Evolutionary conservation across 53 echinoderm and acorn worm species (phyloP).

Genomic region (Echinarachnius parma): DNA sequence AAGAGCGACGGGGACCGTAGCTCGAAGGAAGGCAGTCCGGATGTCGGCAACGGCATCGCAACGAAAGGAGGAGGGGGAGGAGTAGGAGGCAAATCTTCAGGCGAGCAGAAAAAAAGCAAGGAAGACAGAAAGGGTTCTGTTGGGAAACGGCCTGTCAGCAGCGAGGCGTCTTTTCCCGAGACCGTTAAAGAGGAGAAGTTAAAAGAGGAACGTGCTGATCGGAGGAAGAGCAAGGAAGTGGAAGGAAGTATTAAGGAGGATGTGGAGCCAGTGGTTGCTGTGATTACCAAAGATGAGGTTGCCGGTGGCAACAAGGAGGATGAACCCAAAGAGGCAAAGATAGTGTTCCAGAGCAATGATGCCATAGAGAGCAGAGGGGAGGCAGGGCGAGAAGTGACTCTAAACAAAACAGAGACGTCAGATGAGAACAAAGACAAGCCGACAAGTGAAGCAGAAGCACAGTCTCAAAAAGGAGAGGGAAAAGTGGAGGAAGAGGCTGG

Average conservation of each 20-base stretch:
- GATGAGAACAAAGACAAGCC: not conserved
- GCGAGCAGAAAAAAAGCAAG: conserved; percentile 21
- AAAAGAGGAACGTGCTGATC: conserved; percentile 8
- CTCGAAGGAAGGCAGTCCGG: conserved; percentile 15
- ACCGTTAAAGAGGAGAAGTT: conserved; percentile 12
- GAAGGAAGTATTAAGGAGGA: conserved; percentile 10
- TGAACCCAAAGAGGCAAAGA: conserved; percentile 26
- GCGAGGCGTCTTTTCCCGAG: conserved; percentile 10
- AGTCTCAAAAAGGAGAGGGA: too few species aligned
- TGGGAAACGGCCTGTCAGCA: conserved; percentile 22
- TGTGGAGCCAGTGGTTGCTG: conserved; percentile 13
- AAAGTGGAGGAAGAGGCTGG: too few species aligned
- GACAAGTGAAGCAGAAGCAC: not conserved
- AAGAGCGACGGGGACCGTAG: conserved; percentile 38
- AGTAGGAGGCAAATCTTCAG: not conserved
- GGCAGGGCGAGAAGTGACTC: conserved; percentile 21
- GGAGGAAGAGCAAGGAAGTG: conserved; percentile 12
- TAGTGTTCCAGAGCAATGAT: conserved; percentile 19
- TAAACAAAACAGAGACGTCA: not conserved
- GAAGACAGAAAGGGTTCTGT: conserved; percentile 15
- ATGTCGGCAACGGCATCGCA: not conserved
- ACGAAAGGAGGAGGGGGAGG: not conserved
- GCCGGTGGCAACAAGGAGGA: conserved; percentile 21
- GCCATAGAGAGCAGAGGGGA: not conserved
- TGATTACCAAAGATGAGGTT: conserved; percentile 26